Evolutionary conservation across 2,888 invertebrate genomes (phyloP).

Genomic region (Drosophila subsilvestris): DNA sequence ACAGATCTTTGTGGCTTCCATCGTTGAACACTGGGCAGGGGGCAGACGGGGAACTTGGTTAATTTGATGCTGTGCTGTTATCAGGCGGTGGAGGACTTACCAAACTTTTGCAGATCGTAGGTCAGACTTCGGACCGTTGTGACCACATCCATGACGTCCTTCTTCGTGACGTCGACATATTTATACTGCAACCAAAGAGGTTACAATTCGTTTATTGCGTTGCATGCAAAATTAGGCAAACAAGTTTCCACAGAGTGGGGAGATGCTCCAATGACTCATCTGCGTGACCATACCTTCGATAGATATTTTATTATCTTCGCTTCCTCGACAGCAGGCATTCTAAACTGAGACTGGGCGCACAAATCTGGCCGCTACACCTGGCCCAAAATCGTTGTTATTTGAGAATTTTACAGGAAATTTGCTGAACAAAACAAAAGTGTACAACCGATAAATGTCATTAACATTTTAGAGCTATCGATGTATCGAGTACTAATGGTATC

Average conservation of each 20-base stretch:
- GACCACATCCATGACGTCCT: conserved; percentile 88
- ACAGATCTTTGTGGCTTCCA: conserved; percentile 91
- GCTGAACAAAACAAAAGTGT: conserved; percentile 30
- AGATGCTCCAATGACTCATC: conserved; percentile 61
- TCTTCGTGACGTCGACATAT: conserved; percentile 87
- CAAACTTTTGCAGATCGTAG: conserved; percentile 88
- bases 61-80: background rate
- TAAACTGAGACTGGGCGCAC: conserved; percentile 18
- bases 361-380: conserved; percentile 23
- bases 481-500: no score
- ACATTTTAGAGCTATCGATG: no score
- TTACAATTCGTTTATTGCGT: conserved; percentile 38
- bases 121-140: conserved; percentile 88
- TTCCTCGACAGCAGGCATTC: conserved; percentile 83
- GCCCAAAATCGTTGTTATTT: background rate
- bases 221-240: conserved; percentile 23
- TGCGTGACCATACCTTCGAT: conserved; percentile 83
- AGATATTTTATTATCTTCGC: conserved; percentile 85
- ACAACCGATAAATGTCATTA: background rate
- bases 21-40: conserved; percentile 91
- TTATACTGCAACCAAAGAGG: conserved; percentile 86
- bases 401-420: conserved; percentile 9
- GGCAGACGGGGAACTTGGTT: background rate
- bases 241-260: conserved; percentile 9
- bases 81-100: conserved; percentile 85